phyloP scores from a whole-genome alignment of 2,113 vertebrate species.

The Xenopus laevis region DNA sequence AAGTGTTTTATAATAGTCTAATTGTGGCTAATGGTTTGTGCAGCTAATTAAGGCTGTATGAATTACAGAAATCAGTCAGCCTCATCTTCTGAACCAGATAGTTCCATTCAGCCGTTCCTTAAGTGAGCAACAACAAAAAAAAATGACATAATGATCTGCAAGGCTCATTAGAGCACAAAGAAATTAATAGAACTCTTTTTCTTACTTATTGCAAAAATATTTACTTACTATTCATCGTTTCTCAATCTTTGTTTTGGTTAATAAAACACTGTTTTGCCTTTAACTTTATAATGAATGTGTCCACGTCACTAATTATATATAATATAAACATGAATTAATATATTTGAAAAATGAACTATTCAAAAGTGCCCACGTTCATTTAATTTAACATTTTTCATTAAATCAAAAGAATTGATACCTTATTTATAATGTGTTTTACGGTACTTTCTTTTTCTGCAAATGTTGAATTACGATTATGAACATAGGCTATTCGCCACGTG shows the following conservation, averaged over 20 bases:
- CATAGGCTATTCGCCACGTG: no score
- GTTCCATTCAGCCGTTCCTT: conserved; percentile 69
- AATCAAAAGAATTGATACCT: no score
- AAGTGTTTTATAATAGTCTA: conserved; percentile 99
- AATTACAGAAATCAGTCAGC: conserved; percentile 99
- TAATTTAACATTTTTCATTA: no score
- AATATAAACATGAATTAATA: no score
- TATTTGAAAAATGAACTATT: no score
- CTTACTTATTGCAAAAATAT: conserved; percentile 49
- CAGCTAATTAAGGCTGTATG: conserved; percentile 99
- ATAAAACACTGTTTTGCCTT: no score
- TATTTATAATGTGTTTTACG: no score
- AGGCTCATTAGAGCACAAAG: conserved; percentile 49
- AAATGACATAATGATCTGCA: conserved; percentile 46
- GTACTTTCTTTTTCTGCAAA: no score
- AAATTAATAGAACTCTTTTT: conserved; percentile 48
- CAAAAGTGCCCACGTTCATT: no score
- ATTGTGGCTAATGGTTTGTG: conserved; percentile 99
- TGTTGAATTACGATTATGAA: no score
- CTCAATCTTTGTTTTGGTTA: background rate
- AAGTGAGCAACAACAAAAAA: conserved; percentile 61
- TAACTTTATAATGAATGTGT: no score
- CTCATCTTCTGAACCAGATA: conserved; percentile 79
- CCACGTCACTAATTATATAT: no score
- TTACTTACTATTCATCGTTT: conserved; percentile 47